Evolutionary conservation across 2,113 vertebrate species (phyloP), one percentile per base, ranked within the genome.

Genomic region (Aegithalos caudatus): DNA sequence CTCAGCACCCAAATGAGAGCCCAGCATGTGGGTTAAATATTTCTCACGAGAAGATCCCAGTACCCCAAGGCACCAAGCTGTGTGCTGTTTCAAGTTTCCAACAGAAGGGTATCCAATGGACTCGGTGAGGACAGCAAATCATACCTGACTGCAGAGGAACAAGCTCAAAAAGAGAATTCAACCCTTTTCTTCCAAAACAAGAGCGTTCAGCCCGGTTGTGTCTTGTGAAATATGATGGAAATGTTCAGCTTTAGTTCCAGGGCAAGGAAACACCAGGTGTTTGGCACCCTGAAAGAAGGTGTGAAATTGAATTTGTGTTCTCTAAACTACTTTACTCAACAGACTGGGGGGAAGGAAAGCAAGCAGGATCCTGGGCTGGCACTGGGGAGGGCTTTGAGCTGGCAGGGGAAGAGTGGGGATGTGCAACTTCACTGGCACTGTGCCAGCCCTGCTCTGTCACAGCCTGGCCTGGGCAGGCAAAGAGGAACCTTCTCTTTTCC

Each of bases 241-340:
- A 81, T 62, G 72, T 93, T 93, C 56, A 83, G 76, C 85, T 86
- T 88, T 97, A 64, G 85, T 96, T 96, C 85, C 94, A 94, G 85
- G 29, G 76, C 71, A 86, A 58, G 58, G 90, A 83, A 88, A 74
- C 76, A 70, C 56, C 90, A 86, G 89, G 82, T 94, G 91, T 93
- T 93, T 90, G 90, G 82, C 88, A 86, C 44, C 69, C 69, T 86
- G 88, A 92, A 92, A 93, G 58, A 66, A 81, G 82, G 94, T 57
- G 76, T 93, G 88, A 96, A 94, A 96, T 95, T 83, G 80, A 56
- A 88, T 95, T 78, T 4, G 3, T 92, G 80, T 93, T 88, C 76
- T 83, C 65, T 71, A 56, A 67, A 91, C 44, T 51, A 53, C 61
- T 87, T 83, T 67, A 16, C n/a, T 83, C n/a, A 62, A 54, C 19